A percentile compares a stretch with the other conserved stretches of the same genome.
phyloP scores from a whole-genome alignment of 37 sponge, comb jelly and placozoan genomes.

The Oopsacas minuta region DNA sequence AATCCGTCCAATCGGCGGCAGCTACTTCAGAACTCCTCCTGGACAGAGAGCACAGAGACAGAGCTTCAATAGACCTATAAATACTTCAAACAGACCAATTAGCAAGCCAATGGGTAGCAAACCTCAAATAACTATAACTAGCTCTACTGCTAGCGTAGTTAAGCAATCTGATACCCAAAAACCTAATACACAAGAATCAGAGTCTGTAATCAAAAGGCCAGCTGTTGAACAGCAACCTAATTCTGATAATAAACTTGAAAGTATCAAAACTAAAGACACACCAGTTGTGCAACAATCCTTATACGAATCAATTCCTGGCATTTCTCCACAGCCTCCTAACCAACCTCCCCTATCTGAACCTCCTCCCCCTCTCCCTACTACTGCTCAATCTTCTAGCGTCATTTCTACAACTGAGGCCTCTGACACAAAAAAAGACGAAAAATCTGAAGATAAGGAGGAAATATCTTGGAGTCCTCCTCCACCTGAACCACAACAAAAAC shows the following conservation, averaged over 20 bases:
- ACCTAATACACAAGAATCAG: background rate
- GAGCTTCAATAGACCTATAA: background rate
- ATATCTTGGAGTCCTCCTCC: slow-evolving; percentile 7
- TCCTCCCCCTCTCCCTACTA: background rate
- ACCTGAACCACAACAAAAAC: background rate
- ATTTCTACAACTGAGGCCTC: background rate
- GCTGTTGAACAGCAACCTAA: background rate
- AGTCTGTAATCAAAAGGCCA: background rate
- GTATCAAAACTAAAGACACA: background rate
- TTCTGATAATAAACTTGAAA: background rate
- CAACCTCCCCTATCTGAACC: background rate
- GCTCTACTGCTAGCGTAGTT: background rate
- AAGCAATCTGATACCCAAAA: background rate
- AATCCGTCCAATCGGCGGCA: background rate
- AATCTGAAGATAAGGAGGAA: background rate
- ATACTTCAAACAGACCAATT: background rate
- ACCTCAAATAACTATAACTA: background rate
- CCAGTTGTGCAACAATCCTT: background rate
- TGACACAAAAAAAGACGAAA: background rate
- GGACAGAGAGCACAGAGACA: background rate
- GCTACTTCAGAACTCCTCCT: background rate
- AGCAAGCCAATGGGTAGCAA: background rate
- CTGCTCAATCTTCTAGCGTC: background rate
- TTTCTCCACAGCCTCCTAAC: background rate
- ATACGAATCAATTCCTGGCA: background rate